Base-by-base conservation (phyloP, 2,888 invertebrate genomes). In the Stomorhina lunata region DNA sequence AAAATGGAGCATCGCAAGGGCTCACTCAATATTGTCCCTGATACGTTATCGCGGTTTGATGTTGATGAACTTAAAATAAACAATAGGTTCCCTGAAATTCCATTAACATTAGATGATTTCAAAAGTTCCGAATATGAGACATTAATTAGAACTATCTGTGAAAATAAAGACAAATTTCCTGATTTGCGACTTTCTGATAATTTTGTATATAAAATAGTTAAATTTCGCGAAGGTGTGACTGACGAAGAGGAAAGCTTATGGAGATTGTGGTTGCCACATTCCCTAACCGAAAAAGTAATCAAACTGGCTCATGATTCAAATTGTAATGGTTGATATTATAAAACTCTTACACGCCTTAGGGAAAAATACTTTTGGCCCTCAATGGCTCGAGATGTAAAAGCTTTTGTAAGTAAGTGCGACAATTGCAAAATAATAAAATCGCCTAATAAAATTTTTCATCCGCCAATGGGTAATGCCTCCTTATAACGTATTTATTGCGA, bases 1-100 rank as follows among this genome's bases (percentile, higher is more conserved):
- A 20, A 40, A 25, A 71, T 71, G 20, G 69, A 71, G 20, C 69
- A 71, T 5, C 57, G 69, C 1, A 71, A 71, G 29, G 69, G 69
- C 0, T 57, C 57, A 12, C 22, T 71, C 2, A 63, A 73, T 12
- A 29, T 63, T 27, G 72, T 73, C 12, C 59, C 72, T 1, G 72
- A 73, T 17, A 37, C 72, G 1, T 29, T 73, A 15, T 73, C 72
- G 1, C 50, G 72, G 1, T 73, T 53, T 37, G 72, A 73, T 29
- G 15, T 73, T 4, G 72, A 63, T 4, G 22, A 10, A 1, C 2
- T 73, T 5, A 2, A 17, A 2, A 20, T 63, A 5, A 29, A 73
- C 2, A 1, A 1, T 17, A 53, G 72, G 17, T 61, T 61, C 27
- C 72, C 72, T 3, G 61, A 73, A 45, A 63, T 61, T 9, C 12